phyloP scores from a whole-genome alignment of 2,797 vertebrate genomes.

The Gouania willdenowi region DNA sequence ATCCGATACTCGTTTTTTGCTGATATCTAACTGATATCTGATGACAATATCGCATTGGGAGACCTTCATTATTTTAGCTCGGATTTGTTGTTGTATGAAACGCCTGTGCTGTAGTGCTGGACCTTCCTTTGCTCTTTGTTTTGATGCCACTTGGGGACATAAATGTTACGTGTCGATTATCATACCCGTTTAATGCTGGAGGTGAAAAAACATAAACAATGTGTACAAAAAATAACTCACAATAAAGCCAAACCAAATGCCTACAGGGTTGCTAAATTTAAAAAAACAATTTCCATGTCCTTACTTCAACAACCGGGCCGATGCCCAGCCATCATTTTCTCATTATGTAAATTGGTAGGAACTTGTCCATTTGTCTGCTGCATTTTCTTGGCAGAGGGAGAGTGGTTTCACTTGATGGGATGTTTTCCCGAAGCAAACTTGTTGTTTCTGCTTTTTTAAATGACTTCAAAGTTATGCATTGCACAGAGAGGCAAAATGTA shows the following conservation, averaged over 20 bases:
- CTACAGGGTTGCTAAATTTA: constrained; percentile 63
- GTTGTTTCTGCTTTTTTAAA: constrained; percentile 32
- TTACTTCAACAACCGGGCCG: constrained; percentile 64
- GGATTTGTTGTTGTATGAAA: no score
- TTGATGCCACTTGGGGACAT: constrained; percentile 34
- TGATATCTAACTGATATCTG: no score
- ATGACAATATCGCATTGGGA: no score
- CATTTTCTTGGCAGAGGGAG: constrained; percentile 42
- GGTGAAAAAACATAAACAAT: constrained; percentile 46
- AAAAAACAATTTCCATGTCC: constrained; percentile 60
- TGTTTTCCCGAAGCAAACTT: constrained; percentile 28
- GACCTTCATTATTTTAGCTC: no score
- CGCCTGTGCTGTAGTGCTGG: no score
- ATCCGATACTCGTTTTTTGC: no score
- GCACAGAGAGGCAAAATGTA: constrained; percentile 4
- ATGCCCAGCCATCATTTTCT: constrained; percentile 82
- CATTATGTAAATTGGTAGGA: constrained; percentile 85
- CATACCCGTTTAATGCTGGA: constrained; percentile 45
- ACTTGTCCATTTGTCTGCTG: constrained; percentile 55
- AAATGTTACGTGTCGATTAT: constrained; percentile 43
- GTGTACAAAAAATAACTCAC: constrained; percentile 30
- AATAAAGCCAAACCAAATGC: constrained; percentile 39
- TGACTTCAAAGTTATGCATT: constrained; percentile 6
- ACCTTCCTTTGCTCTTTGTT: constrained; percentile 30
- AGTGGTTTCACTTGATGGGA: constrained; percentile 29